phyloP scores from a whole-genome alignment of 2,113 vertebrate species.

The Crocuta crocuta region DNA sequence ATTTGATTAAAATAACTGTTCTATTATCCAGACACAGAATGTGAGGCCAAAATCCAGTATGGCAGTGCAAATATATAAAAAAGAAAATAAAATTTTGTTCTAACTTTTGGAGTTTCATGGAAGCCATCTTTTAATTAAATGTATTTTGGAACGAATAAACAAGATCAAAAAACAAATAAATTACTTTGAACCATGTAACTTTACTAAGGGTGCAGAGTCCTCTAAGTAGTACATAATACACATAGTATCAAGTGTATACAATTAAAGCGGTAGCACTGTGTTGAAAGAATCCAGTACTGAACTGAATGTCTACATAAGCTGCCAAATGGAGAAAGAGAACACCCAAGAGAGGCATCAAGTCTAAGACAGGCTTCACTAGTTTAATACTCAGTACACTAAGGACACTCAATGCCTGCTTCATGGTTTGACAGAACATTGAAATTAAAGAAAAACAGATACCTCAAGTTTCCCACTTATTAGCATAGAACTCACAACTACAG shows the following conservation, averaged over 20 bases:
- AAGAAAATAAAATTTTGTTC: background rate
- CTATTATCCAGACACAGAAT: background rate
- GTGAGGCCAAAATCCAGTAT: background rate
- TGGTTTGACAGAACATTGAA: background rate
- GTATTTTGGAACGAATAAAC: background rate
- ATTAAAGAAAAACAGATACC: background rate
- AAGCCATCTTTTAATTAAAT: conserved; percentile 1
- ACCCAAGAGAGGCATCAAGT: background rate
- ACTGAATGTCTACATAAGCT: background rate
- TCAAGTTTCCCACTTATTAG: background rate
- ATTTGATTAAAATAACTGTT: conserved; percentile 18
- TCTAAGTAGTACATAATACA: background rate
- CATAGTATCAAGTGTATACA: background rate
- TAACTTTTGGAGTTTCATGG: background rate
- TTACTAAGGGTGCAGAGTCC: background rate
- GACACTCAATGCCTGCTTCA: background rate
- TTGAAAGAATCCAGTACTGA: background rate
- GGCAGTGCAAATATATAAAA: background rate
- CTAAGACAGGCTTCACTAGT: background rate
- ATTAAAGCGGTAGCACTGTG: background rate
- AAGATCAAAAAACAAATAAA: background rate
- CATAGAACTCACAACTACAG: background rate
- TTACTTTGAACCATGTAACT: background rate
- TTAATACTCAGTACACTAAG: background rate
- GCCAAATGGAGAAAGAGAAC: background rate